Evolutionary conservation across 2,888 invertebrate genomes (phyloP).

Genomic region (Diachrysia chrysitis): DNA sequence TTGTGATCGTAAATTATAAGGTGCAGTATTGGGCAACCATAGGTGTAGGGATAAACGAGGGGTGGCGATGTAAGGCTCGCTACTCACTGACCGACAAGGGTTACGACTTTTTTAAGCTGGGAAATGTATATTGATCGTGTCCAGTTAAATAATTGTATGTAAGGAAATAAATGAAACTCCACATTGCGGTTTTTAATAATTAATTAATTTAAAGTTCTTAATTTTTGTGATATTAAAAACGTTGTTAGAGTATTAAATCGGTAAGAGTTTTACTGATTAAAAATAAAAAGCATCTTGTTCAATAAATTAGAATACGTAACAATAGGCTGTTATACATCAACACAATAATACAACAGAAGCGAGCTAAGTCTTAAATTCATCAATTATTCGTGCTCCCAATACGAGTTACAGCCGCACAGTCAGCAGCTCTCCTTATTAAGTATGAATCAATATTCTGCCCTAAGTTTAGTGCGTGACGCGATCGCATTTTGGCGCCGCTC

Average conservation of each 20-base stretch:
- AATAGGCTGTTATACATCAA: too few relatives aligned
- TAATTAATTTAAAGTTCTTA: too few relatives aligned
- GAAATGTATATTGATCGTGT: not conserved
- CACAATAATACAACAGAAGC: not conserved
- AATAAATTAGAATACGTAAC: too few relatives aligned
- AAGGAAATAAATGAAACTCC: too few relatives aligned
- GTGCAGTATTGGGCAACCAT: constrained; percentile 44
- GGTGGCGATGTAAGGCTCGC: constrained; percentile 47
- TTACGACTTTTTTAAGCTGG: not conserved
- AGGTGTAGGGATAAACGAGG: constrained; percentile 43
- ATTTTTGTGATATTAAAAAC: too few relatives aligned
- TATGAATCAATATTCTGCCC: constrained; percentile 80
- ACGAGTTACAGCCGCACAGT: constrained; percentile 11
- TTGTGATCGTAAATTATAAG: constrained; percentile 50
- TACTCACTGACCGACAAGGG: constrained; percentile 39
- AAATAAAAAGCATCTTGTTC: too few relatives aligned
- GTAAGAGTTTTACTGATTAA: too few relatives aligned
- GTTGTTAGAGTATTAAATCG: too few relatives aligned
- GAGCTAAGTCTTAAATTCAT: not conserved
- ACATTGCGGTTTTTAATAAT: too few relatives aligned
- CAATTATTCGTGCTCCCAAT: constrained; percentile 1
- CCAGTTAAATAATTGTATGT: not conserved
- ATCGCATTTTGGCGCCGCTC: constrained; percentile 61
- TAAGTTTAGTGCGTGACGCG: constrained; percentile 54
- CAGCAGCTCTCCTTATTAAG: constrained; percentile 42